These are phyloP conservation scores for Mobula hypostoma DNA, from an alignment of 2,113 vertebrate species.

Conservation along the genomic window DNA sequence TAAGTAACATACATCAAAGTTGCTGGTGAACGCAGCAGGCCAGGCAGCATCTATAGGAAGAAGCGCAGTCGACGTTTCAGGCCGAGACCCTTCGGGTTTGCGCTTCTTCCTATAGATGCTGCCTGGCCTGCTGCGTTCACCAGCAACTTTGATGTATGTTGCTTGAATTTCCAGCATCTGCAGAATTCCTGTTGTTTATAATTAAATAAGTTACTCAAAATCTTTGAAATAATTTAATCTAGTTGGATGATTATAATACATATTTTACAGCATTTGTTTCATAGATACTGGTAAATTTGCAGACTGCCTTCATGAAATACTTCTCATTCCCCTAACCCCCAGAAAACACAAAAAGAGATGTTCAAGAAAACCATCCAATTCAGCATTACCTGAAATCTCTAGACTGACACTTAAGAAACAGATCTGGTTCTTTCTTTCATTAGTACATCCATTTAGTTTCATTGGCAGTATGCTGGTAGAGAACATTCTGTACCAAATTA, in stretches of 20 bases:
- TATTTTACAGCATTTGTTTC: neutral
- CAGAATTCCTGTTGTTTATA: too few species aligned
- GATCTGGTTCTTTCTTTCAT: neutral
- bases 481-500: slow-evolving; percentile 19
- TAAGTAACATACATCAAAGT: too few species aligned
- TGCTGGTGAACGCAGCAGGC: too few species aligned
- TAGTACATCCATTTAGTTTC: neutral
- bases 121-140: too few species aligned
- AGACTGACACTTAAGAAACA: neutral
- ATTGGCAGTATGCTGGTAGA: neutral
- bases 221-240: neutral
- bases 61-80: too few species aligned
- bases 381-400: neutral
- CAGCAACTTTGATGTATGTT: too few species aligned
- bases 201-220: neutral
- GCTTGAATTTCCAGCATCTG: too few species aligned
- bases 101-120: too few species aligned
- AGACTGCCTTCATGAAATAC: neutral
- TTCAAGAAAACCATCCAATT: neutral
- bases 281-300: too few species aligned
- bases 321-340: too few species aligned
- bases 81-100: too few species aligned
- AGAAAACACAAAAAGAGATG: neutral
- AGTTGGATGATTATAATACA: neutral
- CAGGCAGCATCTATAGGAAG: too few species aligned